These are phyloP conservation scores for Arion vulgaris DNA, from an alignment of 1,140 invertebrate species.

Conservation along the genomic window DNA sequence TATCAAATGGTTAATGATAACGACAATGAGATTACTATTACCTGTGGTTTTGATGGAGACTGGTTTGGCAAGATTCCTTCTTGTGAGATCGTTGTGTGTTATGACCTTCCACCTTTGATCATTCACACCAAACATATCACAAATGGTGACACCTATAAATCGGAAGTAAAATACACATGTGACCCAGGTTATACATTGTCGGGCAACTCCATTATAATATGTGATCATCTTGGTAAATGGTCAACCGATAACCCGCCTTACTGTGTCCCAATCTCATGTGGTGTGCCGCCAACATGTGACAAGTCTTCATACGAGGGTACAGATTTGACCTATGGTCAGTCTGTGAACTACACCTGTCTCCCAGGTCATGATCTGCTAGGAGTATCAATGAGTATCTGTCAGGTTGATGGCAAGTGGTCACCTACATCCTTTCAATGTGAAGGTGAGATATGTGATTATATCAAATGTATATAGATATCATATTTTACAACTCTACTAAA, in stretches of 20 bases:
- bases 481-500: not conserved
- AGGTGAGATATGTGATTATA: not conserved
- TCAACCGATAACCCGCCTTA: slow-evolving; percentile 5
- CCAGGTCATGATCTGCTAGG: slow-evolving; percentile 44
- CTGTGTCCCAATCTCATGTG: slow-evolving; percentile 33
- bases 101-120: not conserved
- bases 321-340: slow-evolving; percentile 25
- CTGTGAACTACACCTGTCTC: slow-evolving; percentile 35
- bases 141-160: slow-evolving; percentile 16
- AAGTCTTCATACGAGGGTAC: slow-evolving; percentile 6
- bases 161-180: slow-evolving; percentile 49
- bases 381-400: slow-evolving; percentile 34
- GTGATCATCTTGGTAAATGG: slow-evolving; percentile 30
- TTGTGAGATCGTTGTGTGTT: slow-evolving; percentile 23
- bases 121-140: slow-evolving; percentile 30
- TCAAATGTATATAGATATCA: not conserved
- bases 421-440: slow-evolving; percentile 10
- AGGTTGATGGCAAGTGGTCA: slow-evolving; percentile 18
- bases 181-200: slow-evolving; percentile 27
- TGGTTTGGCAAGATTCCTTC: slow-evolving; percentile 44
- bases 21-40: slow-evolving; percentile 40
- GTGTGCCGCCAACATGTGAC: slow-evolving; percentile 19
- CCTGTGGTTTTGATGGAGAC: slow-evolving; percentile 43
- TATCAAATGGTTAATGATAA: slow-evolving; percentile 44
- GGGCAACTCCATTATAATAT: not conserved